Conservation (phyloP, 2,888 invertebrate genomes). For the Eristalinus sepulchralis region DNA sequence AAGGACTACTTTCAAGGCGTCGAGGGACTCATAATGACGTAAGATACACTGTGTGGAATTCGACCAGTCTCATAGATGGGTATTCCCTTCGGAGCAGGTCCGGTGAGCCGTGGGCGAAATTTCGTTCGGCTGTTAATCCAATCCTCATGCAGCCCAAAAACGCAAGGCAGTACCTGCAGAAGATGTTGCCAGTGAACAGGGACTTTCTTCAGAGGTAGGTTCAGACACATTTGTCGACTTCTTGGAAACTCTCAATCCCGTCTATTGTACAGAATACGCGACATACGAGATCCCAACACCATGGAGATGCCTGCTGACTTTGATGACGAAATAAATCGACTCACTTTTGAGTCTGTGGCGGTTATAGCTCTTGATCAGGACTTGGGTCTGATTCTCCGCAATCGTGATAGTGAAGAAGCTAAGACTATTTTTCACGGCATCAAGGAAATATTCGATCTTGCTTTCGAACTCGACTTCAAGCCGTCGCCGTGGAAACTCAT, state of each 20-base stretch:
- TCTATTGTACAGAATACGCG: slow-evolving; percentile 73
- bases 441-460: slow-evolving; percentile 63
- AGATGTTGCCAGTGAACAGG: slow-evolving; percentile 81
- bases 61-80: background rate
- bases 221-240: no score
- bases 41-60: slow-evolving; percentile 1
- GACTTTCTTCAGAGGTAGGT: slow-evolving; percentile 72
- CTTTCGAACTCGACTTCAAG: slow-evolving; percentile 75
- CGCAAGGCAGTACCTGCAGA: slow-evolving; percentile 81
- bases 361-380: slow-evolving; percentile 77
- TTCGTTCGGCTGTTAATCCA: slow-evolving; percentile 85
- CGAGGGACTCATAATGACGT: slow-evolving; percentile 71
- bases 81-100: slow-evolving; percentile 79
- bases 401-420: slow-evolving; percentile 74
- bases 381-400: slow-evolving; percentile 68
- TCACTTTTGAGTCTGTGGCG: slow-evolving; percentile 82
- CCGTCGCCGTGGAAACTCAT: slow-evolving; percentile 77
- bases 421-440: slow-evolving; percentile 71
- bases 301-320: slow-evolving; percentile 80
- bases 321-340: slow-evolving; percentile 81
- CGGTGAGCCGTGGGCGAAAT: slow-evolving; percentile 84
- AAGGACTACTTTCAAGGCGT: slow-evolving; percentile 64
- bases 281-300: slow-evolving; percentile 72
- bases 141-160: slow-evolving; percentile 84
- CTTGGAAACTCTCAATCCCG: background rate